Percentiles rank a stretch among this genome's conserved stretches.
These are phyloP conservation scores for Gopherus evgoodei DNA, from an alignment of 2,113 vertebrate genomes.

Conservation along the genomic window DNA sequence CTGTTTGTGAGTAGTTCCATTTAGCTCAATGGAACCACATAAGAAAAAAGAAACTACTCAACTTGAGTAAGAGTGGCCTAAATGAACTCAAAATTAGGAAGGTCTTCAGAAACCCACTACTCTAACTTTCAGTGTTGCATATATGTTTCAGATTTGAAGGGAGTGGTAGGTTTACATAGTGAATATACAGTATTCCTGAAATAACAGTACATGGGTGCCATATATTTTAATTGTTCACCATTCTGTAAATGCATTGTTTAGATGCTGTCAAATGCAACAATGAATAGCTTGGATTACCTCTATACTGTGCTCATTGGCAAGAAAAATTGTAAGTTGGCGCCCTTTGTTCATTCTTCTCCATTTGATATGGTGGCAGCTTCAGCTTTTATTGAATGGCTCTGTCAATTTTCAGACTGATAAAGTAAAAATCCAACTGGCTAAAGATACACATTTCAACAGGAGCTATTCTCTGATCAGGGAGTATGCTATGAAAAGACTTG, in stretches of 20 bases:
- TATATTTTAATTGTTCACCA: not conserved
- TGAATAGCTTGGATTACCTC: not conserved
- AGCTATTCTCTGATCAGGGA: constrained; percentile 53
- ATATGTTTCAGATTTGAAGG: not conserved
- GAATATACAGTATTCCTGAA: not conserved
- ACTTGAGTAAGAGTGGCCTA: not conserved
- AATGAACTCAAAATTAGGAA: not conserved
- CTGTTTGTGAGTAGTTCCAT: not conserved
- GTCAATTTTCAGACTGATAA: constrained; percentile 31
- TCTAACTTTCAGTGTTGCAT: not conserved
- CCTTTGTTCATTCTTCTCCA: constrained; percentile 15
- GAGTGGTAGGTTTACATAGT: not conserved
- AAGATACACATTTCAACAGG: constrained; percentile 43
- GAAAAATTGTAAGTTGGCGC: not conserved
- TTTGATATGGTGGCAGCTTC: constrained; percentile 39
- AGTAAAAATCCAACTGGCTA: constrained; percentile 42
- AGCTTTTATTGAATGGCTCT: constrained; percentile 29
- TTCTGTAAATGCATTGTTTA: not conserved
- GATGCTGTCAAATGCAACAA: not conserved
- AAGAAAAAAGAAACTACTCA: not conserved
- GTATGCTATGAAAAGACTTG: constrained; percentile 36
- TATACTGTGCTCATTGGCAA: constrained; percentile 2
- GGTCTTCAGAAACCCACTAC: not conserved
- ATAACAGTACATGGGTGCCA: not conserved
- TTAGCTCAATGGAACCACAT: not conserved